These are phyloP conservation scores for Acrocera orbiculus DNA, from an alignment of 2,888 invertebrate species.

Conservation along the genomic window DNA sequence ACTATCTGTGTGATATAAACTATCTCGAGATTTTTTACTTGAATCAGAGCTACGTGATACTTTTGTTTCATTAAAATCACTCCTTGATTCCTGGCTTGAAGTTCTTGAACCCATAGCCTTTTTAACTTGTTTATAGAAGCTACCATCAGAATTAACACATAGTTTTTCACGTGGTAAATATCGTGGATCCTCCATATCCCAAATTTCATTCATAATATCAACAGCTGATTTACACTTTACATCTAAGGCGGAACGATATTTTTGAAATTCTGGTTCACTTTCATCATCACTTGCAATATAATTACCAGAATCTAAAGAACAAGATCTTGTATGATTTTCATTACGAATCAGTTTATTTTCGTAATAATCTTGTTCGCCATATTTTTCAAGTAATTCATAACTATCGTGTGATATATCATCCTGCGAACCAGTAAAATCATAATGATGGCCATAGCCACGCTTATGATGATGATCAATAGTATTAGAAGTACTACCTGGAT, in stretches of 20 bases:
- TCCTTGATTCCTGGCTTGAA: slow-evolving; percentile 52
- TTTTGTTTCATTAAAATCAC: slow-evolving; percentile 50
- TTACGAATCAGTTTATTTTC: slow-evolving; percentile 26
- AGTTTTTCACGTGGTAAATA: slow-evolving; percentile 53
- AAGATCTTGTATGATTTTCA: slow-evolving; percentile 42
- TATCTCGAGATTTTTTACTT: slow-evolving; percentile 45
- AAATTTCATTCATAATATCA: slow-evolving; percentile 56
- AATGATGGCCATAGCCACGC: slow-evolving; percentile 37
- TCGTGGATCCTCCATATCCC: slow-evolving; percentile 59
- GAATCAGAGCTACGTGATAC: slow-evolving; percentile 46
- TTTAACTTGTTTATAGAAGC: slow-evolving; percentile 52
- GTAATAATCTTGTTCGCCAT: slow-evolving; percentile 36
- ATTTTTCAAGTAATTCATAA: slow-evolving; percentile 67
- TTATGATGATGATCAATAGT: slow-evolving; percentile 25
- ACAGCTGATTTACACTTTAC: slow-evolving; percentile 48
- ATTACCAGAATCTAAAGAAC: slow-evolving; percentile 60
- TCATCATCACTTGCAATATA: slow-evolving; percentile 59
- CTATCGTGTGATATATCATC: slow-evolving; percentile 79
- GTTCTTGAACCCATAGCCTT: slow-evolving; percentile 44
- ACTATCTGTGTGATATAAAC: slow-evolving; percentile 46
- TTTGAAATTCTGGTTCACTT: slow-evolving; percentile 39
- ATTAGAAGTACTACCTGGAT: slow-evolving; percentile 61
- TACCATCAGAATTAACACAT: slow-evolving; percentile 54
- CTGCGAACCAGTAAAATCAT: slow-evolving; percentile 45
- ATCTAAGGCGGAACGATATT: slow-evolving; percentile 38